Evolutionary conservation across 2,888 invertebrate species (phyloP), one percentile per base, ranked within the genome.

Genomic region (Apodemia hepburni): DNA sequence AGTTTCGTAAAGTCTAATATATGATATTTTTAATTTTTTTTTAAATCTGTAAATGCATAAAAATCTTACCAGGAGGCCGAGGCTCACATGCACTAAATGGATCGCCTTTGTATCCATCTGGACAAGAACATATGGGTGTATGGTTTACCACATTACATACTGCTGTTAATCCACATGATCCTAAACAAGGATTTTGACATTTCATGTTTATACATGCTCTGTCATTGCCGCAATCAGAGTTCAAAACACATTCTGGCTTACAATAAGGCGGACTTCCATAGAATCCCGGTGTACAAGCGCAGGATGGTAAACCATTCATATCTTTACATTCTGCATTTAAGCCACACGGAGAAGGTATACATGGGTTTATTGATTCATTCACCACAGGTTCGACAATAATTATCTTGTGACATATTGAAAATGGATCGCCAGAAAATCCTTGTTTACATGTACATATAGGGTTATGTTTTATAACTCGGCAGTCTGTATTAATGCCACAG

Each of bases 271-370:
- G 95, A 61, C 92, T 88, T 69, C 97, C 96, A 61, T 94, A 86
- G 75, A 92, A 96, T 64, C 93, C 93, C 61, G 90, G 79, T 45
- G 93, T 75, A 76, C 96, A 96, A 38, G 94, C 92, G 75, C 96
- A 96, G 3, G 94, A 93, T 38, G 95, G 93, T 73, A 87, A 77
- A 66, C 85, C 88, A 47, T 90, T 85, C 63, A 90, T 62, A 77
- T 92, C 79, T 85, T 89, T 79, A 73, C 95, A 95, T 75, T 93
- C 87, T 1, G 95, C 92, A 75, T 95, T 95, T 47, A 94, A 91
- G 58, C 97, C 97, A 78, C 97, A 97, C 0, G 96, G 96, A 60
- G 95, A 95, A 51, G 96, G 96, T 59, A 93, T 76, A 73, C 97
- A 97, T 49, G 96, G 95, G 81, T 95, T 82, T 5, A 71, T 59